Evolutionary conservation across 1,140 invertebrate species (phyloP), one percentile per base, ranked within the genome.

Genomic region (Calycopis cecrops): DNA sequence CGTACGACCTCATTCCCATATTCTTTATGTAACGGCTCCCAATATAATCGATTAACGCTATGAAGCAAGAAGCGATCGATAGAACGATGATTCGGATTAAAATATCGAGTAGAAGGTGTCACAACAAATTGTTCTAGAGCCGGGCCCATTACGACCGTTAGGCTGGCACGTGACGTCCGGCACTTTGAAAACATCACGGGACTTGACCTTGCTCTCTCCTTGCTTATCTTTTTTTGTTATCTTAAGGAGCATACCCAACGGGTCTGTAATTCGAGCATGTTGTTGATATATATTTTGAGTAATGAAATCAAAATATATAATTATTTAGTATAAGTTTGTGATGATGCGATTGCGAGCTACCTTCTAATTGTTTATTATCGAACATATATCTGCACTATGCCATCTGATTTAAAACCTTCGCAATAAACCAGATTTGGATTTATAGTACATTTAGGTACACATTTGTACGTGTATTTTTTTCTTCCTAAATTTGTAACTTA

Each of bases 91-190:
- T 59, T 57, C 60, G 55, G 57, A 59, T 65, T 60, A 58, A 59
- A 57, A 63, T 42, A 28, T 60, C 62, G 56, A 61, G 48, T 59
- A 57, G 57, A 62, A 63, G 57, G 52, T 52, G 57, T 48, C 59
- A 51, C 49, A 65, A 38, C 38, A 57, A 54, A 53, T 63, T 67
- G 65, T 67, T 55, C 55, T 65, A 59, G 60, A 57, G 62, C 48
- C 64, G 63, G 66, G 59, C 52, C 65, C 61, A 71, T 60, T 72
- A 67, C 67, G 77, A 81, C 70, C 75, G 55, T 80, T 80, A 71
- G 77, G 75, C 71, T 74, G 60, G 55, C 60, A 76, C 82, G 80
- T 85, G 82, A 84, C 74, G 60, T 82, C 79, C 80, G 79, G 67
- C 55, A 48, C 4, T 57, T 63, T 60, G 44, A 71, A 71, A 71